phyloP scores from a whole-genome alignment of 2,888 invertebrate species.

The Loripinus fragilis region DNA sequence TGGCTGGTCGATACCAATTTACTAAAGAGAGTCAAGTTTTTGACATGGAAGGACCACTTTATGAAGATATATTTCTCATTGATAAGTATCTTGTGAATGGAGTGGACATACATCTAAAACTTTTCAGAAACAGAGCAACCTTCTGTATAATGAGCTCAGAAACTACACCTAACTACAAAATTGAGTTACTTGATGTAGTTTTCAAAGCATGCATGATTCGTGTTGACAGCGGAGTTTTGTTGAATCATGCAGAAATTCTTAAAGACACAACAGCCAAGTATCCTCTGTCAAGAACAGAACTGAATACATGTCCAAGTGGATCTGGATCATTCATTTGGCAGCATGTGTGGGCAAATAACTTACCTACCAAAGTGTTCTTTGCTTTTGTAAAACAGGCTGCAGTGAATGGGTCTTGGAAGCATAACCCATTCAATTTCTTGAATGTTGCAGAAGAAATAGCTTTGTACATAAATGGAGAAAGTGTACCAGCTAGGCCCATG shows the following conservation, averaged over 20 bases:
- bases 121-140: not conserved
- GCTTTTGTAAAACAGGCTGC: constrained; percentile 5
- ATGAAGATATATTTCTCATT: not conserved
- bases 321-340: constrained; percentile 2
- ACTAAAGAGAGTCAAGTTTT: not conserved
- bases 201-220: not conserved
- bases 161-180: not conserved
- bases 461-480: constrained; percentile 32
- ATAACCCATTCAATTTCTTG: constrained; percentile 36
- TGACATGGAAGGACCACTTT: not conserved
- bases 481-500: constrained; percentile 30
- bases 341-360: not conserved
- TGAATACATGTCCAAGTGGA: constrained; percentile 24
- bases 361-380: not conserved
- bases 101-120: not conserved
- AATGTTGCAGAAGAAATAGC: constrained; percentile 23
- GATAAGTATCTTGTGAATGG: not conserved
- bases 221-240: not conserved
- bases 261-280: constrained; percentile 20
- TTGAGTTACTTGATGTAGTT: not conserved
- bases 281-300: constrained; percentile 11
- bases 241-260: not conserved
- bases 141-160: not conserved
- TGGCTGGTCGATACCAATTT: not conserved
- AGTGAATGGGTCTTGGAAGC: not conserved